Conservation (phyloP, 2,797 vertebrate species). For the Taenioides sp. region DNA sequence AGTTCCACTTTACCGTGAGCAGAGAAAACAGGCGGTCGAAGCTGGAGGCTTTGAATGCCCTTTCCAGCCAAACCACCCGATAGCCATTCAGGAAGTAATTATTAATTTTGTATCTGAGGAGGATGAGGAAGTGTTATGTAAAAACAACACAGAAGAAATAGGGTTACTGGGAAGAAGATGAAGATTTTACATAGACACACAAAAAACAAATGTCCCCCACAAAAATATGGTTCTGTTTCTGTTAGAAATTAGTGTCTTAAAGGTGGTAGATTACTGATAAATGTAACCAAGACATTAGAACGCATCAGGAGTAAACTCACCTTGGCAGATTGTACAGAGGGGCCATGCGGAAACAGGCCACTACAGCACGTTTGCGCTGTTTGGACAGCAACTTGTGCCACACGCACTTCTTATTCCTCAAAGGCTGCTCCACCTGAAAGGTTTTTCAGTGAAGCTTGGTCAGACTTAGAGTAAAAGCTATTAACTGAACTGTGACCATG, state of each 20-base stretch:
- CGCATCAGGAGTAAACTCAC: constrained; percentile 60
- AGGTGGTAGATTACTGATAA: constrained; percentile 32
- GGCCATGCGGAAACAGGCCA: constrained; percentile 98
- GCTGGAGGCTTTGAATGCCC: constrained; percentile 97
- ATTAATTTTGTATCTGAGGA: constrained; percentile 99
- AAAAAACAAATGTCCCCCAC: constrained; percentile 40
- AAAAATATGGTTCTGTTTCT: constrained; percentile 38
- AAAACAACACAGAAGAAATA: constrained; percentile 80
- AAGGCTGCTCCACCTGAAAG: constrained; percentile 91
- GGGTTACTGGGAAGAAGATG: constrained; percentile 69
- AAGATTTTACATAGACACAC: constrained; percentile 59
- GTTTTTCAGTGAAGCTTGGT: not conserved
- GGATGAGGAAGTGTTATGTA: constrained; percentile 88
- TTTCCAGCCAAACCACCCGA: constrained; percentile 99
- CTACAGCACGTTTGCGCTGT: constrained; percentile 96
- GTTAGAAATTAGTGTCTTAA: constrained; percentile 43
- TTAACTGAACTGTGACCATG: not conserved
- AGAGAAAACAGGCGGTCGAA: constrained; percentile 99
- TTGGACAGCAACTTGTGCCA: constrained; percentile 95
- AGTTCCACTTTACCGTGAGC: constrained; percentile 99
- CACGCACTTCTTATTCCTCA: constrained; percentile 93
- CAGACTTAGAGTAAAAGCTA: not conserved
- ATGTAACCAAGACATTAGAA: constrained; percentile 18
- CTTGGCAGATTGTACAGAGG: constrained; percentile 96
- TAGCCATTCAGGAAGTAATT: constrained; percentile 99